Conservation (phyloP, 1,140 invertebrate species). For the Camponotus pennsylvanicus region DNA sequence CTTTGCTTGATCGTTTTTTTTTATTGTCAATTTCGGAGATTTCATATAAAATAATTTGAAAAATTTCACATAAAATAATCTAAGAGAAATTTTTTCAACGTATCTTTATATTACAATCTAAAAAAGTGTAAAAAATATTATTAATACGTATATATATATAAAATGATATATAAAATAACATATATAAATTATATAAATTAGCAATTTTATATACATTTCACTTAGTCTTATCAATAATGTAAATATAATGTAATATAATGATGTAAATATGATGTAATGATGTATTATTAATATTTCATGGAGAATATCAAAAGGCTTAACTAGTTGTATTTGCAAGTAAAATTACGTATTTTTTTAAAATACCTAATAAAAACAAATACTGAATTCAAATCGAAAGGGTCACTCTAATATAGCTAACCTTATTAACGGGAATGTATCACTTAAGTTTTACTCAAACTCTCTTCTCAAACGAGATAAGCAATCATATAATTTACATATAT, state of each 20-base stretch:
- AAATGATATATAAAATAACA: neutral
- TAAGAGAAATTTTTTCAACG: no score
- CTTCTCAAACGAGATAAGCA: neutral
- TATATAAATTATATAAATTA: neutral
- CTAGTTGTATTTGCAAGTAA: neutral
- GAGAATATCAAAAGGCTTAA: neutral
- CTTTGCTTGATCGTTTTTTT: neutral
- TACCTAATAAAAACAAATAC: neutral
- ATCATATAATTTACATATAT: conserved; percentile 16
- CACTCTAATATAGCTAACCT: neutral
- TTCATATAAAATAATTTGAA: conserved; percentile 12
- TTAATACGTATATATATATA: no score
- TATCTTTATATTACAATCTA: neutral
- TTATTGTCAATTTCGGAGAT: neutral
- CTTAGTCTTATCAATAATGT: neutral
- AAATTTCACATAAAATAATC: no score
- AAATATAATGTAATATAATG: no score
- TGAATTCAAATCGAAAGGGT: conserved; percentile 18
- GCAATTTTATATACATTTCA: neutral
- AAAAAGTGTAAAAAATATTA: neutral
- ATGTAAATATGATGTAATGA: no score
- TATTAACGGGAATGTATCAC: neutral
- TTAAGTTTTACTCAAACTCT: neutral
- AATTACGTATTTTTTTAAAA: neutral
- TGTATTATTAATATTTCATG: neutral